phyloP scores from a whole-genome alignment of 2,113 vertebrate species.

The Ascaphus truei region DNA sequence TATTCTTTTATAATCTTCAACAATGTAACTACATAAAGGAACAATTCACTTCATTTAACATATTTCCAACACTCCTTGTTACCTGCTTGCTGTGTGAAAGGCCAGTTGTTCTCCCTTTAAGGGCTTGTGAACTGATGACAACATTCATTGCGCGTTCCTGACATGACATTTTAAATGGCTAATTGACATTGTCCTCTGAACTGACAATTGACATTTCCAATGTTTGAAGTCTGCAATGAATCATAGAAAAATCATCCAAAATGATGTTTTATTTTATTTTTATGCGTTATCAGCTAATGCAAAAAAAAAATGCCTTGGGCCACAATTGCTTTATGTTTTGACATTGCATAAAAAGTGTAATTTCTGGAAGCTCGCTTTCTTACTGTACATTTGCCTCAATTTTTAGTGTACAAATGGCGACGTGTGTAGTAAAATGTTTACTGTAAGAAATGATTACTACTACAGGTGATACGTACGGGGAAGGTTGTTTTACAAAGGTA shows the following conservation, averaged over 20 bases:
- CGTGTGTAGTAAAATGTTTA: background rate
- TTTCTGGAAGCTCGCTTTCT: no score
- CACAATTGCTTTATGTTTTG: background rate
- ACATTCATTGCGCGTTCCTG: background rate
- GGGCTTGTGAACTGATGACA: background rate
- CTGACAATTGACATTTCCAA: background rate
- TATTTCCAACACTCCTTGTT: no score
- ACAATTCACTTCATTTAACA: no score
- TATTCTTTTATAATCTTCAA: no score
- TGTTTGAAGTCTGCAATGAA: background rate
- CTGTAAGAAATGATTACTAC: background rate
- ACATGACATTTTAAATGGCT: background rate
- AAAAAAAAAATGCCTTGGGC: background rate
- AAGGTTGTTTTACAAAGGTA: no score
- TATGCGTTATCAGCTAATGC: background rate
- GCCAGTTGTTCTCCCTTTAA: no score
- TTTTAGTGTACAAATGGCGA: background rate
- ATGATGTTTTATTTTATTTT: background rate
- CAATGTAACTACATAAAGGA: no score
- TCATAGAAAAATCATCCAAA: background rate
- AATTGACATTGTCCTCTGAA: background rate
- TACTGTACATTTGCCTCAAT: no score
- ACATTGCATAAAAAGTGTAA: background rate
- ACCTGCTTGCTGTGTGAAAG: no score
- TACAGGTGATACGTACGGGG: no score